Evolutionary conservation across 2,113 vertebrate species (phyloP).

Genomic region (Paradoxurus hermaphroditus): DNA sequence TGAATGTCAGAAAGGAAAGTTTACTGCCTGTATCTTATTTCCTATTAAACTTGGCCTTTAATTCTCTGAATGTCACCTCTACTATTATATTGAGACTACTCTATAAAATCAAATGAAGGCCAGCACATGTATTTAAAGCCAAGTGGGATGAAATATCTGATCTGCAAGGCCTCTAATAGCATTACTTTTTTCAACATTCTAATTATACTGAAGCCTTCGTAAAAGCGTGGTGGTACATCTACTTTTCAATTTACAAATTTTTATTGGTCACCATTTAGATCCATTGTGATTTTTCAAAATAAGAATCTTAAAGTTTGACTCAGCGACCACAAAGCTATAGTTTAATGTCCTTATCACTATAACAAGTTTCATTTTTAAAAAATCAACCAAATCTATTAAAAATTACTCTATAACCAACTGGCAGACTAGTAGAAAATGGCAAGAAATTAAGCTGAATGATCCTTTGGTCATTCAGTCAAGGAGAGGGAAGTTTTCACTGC

Average conservation of each 20-base stretch:
- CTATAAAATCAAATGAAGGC: background rate
- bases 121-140: background rate
- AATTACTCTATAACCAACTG: background rate
- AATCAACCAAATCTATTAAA: background rate
- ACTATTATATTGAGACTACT: background rate
- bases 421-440: background rate
- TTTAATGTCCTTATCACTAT: background rate
- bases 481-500: background rate
- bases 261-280: background rate
- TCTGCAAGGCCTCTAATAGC: background rate
- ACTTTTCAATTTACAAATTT: slow-evolving; percentile 9
- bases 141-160: background rate
- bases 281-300: background rate
- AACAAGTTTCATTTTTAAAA: background rate
- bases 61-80: background rate
- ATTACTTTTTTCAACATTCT: background rate
- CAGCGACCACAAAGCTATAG: background rate
- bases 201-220: background rate
- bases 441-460: background rate
- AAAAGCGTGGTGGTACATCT: background rate
- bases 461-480: background rate
- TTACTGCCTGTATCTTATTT: background rate
- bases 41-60: background rate
- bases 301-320: background rate
- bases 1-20: background rate